Evolutionary conservation across 2,888 invertebrate genomes (phyloP).

Genomic region (Eupeodes latifasciatus): DNA sequence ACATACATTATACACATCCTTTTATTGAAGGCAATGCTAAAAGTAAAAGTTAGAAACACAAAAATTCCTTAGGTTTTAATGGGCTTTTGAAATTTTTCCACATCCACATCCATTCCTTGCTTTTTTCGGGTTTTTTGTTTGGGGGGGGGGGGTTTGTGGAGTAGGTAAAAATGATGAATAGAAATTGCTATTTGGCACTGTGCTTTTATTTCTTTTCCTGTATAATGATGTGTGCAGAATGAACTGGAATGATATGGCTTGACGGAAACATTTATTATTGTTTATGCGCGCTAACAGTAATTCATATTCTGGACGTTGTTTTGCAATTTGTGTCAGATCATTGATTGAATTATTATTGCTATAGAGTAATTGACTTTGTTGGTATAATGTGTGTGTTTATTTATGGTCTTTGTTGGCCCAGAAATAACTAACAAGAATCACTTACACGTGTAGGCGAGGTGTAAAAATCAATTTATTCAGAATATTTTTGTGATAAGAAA

Average conservation of each 20-base stretch:
- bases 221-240: conserved; percentile 59
- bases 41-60: conserved; percentile 4
- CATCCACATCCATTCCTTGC: not conserved
- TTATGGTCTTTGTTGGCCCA: not conserved
- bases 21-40: conserved; percentile 41
- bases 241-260: conserved; percentile 31
- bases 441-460: not conserved
- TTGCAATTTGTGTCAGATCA: conserved; percentile 67
- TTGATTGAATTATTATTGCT: conserved; percentile 67
- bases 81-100: conserved; percentile 55
- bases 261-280: conserved; percentile 9
- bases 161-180: conserved; percentile 49
- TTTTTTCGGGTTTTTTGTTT: not conserved
- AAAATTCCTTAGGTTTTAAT: conserved; percentile 62
- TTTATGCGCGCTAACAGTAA: conserved; percentile 37
- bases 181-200: conserved; percentile 51
- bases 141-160: too few relatives aligned
- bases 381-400: conserved; percentile 26
- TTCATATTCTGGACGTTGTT: conserved; percentile 55
- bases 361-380: conserved; percentile 52
- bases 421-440: not conserved
- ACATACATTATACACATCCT: not conserved
- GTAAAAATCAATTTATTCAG: not conserved
- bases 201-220: conserved; percentile 43
- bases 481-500: too few relatives aligned